Evolutionary conservation across 2,888 invertebrate genomes (phyloP), one percentile per base, ranked within the genome.

Genomic region (Dynastes maya): DNA sequence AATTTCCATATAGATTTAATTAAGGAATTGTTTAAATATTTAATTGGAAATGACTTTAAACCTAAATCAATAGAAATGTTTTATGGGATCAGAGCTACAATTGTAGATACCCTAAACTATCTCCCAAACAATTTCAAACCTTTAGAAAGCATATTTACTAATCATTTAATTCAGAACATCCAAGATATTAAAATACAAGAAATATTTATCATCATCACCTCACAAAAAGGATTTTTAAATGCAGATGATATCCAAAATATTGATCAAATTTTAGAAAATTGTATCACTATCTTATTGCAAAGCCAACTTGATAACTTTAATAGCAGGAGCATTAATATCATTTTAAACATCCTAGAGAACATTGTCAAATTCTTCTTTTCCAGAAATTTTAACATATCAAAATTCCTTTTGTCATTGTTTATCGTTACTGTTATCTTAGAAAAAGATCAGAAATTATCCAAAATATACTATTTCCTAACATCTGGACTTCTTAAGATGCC

Each of bases 151-250:
- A 16, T 16, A 16, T 53, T 53, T 53, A 2, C 5, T 16, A 16
- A 53, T 53, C 6, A 0, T 11, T n/a, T 16, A 16, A 53, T 53
- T 53, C n/a, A 16, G 6, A 16, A 16, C 55, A 37, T 11, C 29
- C n/a, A 8, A 53, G 27, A 72, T 27, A 72, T 72, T 61, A 4
- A 45, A 45, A 45, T 72, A n/a, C 61, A 72, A 11, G 72, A 72
- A 45, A 16, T 72, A 61, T 45, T 58, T 58, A 11, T 58, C 6
- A 45, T 13, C 8, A 40, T 72, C 1, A 61, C 61, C 22, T 72
- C 53, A 53, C 53, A 61, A 3, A 72, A 72, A 22, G 1, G 29
- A 22, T 11, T 1, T 4, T 40, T 32, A n/a, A 22, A 22, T 22
- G 13, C 11, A 61, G 6, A 2, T 11, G 61, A 72, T 16, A n/a